Evolutionary conservation across 2,888 invertebrate genomes (phyloP).

Genomic region (Nymphalis polychloros): DNA sequence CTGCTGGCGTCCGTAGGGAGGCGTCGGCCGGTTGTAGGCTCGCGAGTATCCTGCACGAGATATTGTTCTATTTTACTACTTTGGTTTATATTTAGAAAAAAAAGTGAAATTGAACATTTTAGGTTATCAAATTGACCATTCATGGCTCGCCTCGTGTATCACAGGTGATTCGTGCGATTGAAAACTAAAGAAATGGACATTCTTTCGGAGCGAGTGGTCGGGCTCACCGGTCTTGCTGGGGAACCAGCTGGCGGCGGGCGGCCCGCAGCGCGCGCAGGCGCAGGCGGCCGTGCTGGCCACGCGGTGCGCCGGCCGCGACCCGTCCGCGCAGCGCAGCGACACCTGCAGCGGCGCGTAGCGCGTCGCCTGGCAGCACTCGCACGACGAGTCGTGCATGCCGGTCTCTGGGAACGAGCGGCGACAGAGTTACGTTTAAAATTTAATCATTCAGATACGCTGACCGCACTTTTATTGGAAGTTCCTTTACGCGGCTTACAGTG

Average conservation of each 20-base stretch:
- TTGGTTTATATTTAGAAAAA: no score
- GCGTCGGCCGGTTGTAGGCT: background rate
- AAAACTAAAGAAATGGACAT: no score
- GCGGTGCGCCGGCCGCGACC: conserved; percentile 51
- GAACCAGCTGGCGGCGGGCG: conserved; percentile 16
- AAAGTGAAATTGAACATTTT: no score
- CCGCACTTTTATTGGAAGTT: no score
- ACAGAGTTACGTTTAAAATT: background rate
- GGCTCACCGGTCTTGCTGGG: conserved; percentile 36
- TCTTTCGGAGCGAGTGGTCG: background rate
- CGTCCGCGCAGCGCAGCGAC: conserved; percentile 58
- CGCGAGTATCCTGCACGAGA: conserved; percentile 3
- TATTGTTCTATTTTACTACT: background rate
- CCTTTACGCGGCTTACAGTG: no score
- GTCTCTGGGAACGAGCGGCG: conserved; percentile 58
- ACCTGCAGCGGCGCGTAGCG: conserved; percentile 60
- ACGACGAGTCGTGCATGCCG: conserved; percentile 79
- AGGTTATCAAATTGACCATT: no score
- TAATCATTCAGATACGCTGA: no score
- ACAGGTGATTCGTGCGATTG: no score
- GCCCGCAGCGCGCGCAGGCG: conserved; percentile 54
- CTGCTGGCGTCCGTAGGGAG: background rate
- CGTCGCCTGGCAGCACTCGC: conserved; percentile 82
- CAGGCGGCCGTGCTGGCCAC: conserved; percentile 57
- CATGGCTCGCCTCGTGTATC: no score